These are phyloP conservation scores for Vultur gryphus DNA, from an alignment of 2,797 vertebrate genomes.

Conservation along the genomic window DNA sequence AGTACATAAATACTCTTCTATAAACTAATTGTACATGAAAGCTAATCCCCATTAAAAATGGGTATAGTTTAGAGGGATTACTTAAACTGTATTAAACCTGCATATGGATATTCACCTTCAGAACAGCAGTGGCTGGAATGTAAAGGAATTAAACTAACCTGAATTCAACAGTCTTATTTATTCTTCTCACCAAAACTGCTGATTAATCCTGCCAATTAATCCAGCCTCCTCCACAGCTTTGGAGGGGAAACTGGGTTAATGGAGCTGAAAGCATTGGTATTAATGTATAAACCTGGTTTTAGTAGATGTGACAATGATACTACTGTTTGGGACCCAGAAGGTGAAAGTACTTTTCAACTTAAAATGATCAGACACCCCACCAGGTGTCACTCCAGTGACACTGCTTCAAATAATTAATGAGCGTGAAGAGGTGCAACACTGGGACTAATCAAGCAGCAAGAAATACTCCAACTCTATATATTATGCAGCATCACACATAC, in stretches of 20 bases:
- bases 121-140: background rate
- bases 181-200: background rate
- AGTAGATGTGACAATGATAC: background rate
- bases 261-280: background rate
- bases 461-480: background rate
- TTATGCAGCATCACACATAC: background rate
- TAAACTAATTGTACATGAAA: background rate
- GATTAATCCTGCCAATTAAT: background rate
- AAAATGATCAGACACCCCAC: background rate
- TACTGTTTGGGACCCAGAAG: background rate
- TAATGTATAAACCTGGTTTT: background rate
- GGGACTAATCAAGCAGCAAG: background rate
- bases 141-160: background rate
- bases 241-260: background rate
- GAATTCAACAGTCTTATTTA: background rate
- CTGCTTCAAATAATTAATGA: background rate
- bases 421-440: background rate
- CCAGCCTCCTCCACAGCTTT: background rate
- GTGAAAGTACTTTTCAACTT: background rate
- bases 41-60: background rate
- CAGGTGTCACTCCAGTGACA: background rate
- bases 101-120: background rate
- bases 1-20: background rate
- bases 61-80: background rate
- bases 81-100: background rate